Percentiles rank a stretch among this genome's conserved stretches.
These are phyloP conservation scores for Tetramorium parvispinum DNA, from an alignment of 1,140 invertebrate species.

Conservation along the genomic window DNA sequence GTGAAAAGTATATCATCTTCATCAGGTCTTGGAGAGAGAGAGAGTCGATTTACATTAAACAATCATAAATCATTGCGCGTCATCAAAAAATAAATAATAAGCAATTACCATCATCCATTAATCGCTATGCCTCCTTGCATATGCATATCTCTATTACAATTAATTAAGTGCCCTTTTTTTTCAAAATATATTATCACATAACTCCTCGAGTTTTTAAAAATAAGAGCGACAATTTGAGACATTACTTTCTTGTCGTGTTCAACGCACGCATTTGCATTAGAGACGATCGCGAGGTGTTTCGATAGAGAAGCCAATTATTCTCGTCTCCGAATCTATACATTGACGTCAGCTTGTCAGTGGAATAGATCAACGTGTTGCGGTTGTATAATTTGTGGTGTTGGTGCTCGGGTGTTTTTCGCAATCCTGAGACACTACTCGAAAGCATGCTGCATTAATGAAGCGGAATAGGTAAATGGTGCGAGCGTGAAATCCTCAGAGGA, in stretches of 20 bases:
- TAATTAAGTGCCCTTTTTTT: neutral
- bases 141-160: neutral
- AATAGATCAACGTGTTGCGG: conserved; percentile 74
- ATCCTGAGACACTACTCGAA: neutral
- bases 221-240: conserved; percentile 35
- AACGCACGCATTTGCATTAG: conserved; percentile 52
- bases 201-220: conserved; percentile 19
- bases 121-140: neutral
- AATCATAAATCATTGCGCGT: neutral
- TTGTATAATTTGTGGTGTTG: conserved; percentile 55
- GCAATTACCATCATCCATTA: neutral
- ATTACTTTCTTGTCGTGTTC: neutral
- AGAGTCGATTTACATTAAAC: neutral
- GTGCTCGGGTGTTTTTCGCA: conserved; percentile 8
- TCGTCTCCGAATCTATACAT: neutral
- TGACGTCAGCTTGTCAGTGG: conserved; percentile 73
- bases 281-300: conserved; percentile 31
- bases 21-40: neutral
- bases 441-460: conserved; percentile 9
- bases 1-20: conserved; percentile 12
- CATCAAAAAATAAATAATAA: neutral
- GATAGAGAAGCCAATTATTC: conserved; percentile 17
- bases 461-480: conserved; percentile 9
- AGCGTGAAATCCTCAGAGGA: conserved; percentile 1
- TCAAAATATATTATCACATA: neutral